Evolutionary conservation across 2,797 vertebrate species (phyloP).

Genomic region (Fratercula arctica): DNA sequence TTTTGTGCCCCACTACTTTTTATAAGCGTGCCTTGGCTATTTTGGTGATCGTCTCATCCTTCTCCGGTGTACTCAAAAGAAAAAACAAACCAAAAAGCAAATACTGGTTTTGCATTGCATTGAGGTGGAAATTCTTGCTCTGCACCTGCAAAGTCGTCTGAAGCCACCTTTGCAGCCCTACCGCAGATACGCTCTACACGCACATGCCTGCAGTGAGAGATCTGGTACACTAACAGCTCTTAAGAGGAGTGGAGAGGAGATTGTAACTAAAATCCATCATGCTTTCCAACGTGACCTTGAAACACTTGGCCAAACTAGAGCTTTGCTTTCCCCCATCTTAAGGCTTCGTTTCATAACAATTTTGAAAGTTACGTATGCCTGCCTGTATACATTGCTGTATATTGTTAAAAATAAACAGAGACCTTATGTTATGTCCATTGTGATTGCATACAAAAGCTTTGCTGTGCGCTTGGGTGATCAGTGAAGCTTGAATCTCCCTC

Average conservation of each 20-base stretch:
- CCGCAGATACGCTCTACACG: fast-evolving
- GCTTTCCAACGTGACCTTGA: background rate
- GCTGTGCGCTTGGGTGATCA: conserved; percentile 78
- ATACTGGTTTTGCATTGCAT: background rate
- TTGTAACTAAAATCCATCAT: background rate
- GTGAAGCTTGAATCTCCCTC: conserved; percentile 82
- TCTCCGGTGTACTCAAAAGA: background rate
- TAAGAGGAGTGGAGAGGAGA: background rate
- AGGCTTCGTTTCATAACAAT: background rate
- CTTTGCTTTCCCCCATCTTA: background rate
- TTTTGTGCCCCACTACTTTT: background rate
- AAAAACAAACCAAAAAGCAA: background rate
- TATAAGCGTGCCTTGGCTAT: background rate
- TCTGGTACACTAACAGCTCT: background rate
- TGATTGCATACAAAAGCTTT: conserved; percentile 79
- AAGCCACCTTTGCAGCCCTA: background rate
- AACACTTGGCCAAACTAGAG: background rate
- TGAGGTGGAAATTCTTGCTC: background rate
- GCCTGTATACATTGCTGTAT: conserved; percentile 51
- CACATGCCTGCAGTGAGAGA: background rate
- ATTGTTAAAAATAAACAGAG: conserved; percentile 79
- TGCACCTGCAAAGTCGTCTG: background rate
- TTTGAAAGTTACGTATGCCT: conserved; percentile 38
- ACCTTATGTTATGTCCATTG: conserved; percentile 81
- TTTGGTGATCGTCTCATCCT: background rate